Percentiles rank a stretch among this genome's conserved stretches.
These are phyloP conservation scores for Enteromius viviparus DNA, from an alignment of 2,797 vertebrate genomes.

Conservation along the genomic window DNA sequence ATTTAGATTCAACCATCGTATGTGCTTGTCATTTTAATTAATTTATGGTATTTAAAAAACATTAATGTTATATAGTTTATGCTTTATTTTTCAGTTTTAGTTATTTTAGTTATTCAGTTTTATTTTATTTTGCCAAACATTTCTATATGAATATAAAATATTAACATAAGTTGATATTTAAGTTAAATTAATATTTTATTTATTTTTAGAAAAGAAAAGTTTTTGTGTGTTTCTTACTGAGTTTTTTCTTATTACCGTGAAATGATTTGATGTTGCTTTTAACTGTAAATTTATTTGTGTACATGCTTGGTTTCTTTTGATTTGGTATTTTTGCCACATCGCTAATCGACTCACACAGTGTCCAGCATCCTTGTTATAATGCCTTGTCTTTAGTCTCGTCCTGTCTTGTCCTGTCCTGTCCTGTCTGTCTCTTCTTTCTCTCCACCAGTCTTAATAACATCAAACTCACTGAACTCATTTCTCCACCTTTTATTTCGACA, in stretches of 20 bases:
- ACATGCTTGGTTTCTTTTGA: not conserved
- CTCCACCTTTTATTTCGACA: not conserved
- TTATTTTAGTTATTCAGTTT: not conserved
- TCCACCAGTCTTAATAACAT: slow-evolving; percentile 26
- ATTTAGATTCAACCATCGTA: not conserved
- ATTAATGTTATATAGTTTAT: not conserved
- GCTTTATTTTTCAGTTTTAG: not conserved
- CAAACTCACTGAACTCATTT: slow-evolving; percentile 42
- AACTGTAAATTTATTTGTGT: slow-evolving; percentile 32
- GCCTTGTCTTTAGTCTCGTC: slow-evolving; percentile 47
- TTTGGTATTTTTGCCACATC: slow-evolving; percentile 20
- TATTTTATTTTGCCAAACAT: not conserved
- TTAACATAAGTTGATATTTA: too few relatives aligned
- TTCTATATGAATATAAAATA: not conserved
- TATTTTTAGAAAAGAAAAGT: not conserved
- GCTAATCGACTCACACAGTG: slow-evolving; percentile 17
- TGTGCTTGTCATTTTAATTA: not conserved
- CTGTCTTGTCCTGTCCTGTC: slow-evolving; percentile 61
- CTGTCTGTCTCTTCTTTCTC: slow-evolving; percentile 57
- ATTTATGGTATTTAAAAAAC: not conserved
- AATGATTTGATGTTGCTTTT: slow-evolving; percentile 28
- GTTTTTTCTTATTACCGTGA: not conserved
- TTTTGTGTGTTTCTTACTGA: slow-evolving; percentile 1
- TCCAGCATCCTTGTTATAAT: slow-evolving; percentile 36
- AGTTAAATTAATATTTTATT: not conserved